Evolutionary conservation across 2,888 invertebrate species (phyloP).

Genomic region (Chalcosyrphus nemorum): DNA sequence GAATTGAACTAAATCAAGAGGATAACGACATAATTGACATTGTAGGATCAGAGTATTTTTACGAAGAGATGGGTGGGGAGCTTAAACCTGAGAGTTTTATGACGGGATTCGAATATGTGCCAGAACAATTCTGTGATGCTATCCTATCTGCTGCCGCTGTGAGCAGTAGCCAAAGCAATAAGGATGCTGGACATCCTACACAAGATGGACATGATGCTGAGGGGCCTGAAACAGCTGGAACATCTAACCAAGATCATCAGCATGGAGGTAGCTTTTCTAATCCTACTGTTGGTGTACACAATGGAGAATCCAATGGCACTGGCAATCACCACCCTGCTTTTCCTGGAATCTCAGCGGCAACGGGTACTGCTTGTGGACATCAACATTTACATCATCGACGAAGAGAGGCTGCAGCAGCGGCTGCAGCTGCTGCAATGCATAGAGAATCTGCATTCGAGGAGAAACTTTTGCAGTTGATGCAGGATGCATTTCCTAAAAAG

Average conservation of each 20-base stretch:
- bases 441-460: slow-evolving; percentile 80
- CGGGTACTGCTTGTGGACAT: slow-evolving; percentile 56
- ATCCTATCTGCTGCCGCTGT: slow-evolving; percentile 80
- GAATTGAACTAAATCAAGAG: slow-evolving; percentile 80
- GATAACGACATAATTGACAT: slow-evolving; percentile 81
- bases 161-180: slow-evolving; percentile 78
- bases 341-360: slow-evolving; percentile 70
- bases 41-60: slow-evolving; percentile 80
- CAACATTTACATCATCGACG: slow-evolving; percentile 64
- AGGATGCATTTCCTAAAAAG: slow-evolving; percentile 80
- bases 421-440: slow-evolving; percentile 76
- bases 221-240: slow-evolving; percentile 79
- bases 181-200: slow-evolving; percentile 76
- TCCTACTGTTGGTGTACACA: slow-evolving; percentile 76
- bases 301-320: slow-evolving; percentile 75
- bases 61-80: slow-evolving; percentile 81
- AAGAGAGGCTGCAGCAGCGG: slow-evolving; percentile 58
- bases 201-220: slow-evolving; percentile 80
- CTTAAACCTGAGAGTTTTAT: slow-evolving; percentile 80
- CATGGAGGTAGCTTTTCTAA: slow-evolving; percentile 77
- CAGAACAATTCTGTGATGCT: slow-evolving; percentile 81
- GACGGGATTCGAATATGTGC: slow-evolving; percentile 80
- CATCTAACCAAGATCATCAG: slow-evolving; percentile 77
- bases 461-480: slow-evolving; percentile 80
- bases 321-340: slow-evolving; percentile 79